Conservation (phyloP, 2,797 vertebrate genomes). For the Lemur catta region DNA sequence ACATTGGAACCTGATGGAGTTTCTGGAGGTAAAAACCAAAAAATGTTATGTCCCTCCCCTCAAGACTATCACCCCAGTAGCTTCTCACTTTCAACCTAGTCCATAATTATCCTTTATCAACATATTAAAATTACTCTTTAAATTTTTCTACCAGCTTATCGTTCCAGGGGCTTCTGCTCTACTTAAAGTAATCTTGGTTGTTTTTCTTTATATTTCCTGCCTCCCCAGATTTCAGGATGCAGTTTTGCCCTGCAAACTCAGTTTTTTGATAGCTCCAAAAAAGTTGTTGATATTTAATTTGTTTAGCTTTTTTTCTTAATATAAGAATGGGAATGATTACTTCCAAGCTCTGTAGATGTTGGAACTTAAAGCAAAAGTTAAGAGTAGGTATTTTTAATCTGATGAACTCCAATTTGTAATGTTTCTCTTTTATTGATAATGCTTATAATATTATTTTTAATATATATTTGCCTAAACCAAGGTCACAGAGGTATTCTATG, state of each 20-base stretch:
- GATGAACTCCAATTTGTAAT: neutral
- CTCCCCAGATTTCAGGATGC: neutral
- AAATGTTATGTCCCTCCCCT: neutral
- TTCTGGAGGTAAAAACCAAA: neutral
- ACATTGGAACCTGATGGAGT: neutral
- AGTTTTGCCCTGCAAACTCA: neutral
- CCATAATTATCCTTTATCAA: neutral
- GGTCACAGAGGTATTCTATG: neutral
- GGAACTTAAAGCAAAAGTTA: neutral
- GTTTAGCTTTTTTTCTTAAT: neutral
- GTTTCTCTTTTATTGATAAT: neutral
- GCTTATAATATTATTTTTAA: neutral
- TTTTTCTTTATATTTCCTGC: neutral
- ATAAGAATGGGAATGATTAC: neutral
- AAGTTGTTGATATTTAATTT: neutral
- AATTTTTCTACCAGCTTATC: neutral
- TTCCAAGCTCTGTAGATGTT: neutral
- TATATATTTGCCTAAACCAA: neutral
- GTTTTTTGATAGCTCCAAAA: neutral
- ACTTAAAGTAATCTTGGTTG: neutral
- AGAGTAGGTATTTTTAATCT: neutral
- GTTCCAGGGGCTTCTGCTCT: neutral
- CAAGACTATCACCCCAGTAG: neutral
- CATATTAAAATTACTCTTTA: neutral
- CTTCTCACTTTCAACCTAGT: neutral